Evolutionary conservation across 2,888 invertebrate genomes (phyloP), one percentile per base, ranked within the genome.

Genomic region (Epinotia brunnichana): DNA sequence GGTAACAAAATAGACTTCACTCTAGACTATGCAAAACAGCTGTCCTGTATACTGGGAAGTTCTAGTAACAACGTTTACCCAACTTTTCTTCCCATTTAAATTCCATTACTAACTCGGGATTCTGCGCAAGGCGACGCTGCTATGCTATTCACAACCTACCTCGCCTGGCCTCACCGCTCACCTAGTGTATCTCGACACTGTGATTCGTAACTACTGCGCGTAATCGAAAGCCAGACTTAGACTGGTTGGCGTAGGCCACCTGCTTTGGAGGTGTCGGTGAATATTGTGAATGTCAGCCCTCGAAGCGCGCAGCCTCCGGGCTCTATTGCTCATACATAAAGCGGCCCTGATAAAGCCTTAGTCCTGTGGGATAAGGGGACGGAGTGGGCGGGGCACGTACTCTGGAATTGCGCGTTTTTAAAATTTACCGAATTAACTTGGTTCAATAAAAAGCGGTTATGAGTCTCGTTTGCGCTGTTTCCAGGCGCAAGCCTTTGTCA

Each of bases 291-390:
- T 48, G n/a, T n/a, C 48, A n/a, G 7, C 48, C 3, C 48, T 48
- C 5, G 48, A 48, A 48, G 48, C 48, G 48, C 48, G n/a, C 48
- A 48, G 48, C 48, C 48, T 48, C 48, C 48, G n/a, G n/a, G 48
- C 48, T 82, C 82, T 82, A 86, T 85, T 81, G 84, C 83, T 83
- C 85, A 86, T 85, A 87, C 85, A 86, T 85, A 87, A 86, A 88
- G 83, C 83, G 82, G 77, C 79, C 80, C 80, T 83, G 86, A 87
- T 87, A 85, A 87, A 87, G 81, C 83, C 78, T 79, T 76, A 79
- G 79, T 82, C 81, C 83, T 81, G 74, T 74, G 81, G 83, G 83
- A 83, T 80, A 77, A 77, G 76, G 79, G 78, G 80, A 76, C 75
- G 77, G 74, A 74, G 74, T 75, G 66, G 74, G 74, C 77, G 75